These are phyloP conservation scores for Sterrhoptilus dennistouni DNA, from an alignment of 2,113 vertebrate species.

Conservation along the genomic window DNA sequence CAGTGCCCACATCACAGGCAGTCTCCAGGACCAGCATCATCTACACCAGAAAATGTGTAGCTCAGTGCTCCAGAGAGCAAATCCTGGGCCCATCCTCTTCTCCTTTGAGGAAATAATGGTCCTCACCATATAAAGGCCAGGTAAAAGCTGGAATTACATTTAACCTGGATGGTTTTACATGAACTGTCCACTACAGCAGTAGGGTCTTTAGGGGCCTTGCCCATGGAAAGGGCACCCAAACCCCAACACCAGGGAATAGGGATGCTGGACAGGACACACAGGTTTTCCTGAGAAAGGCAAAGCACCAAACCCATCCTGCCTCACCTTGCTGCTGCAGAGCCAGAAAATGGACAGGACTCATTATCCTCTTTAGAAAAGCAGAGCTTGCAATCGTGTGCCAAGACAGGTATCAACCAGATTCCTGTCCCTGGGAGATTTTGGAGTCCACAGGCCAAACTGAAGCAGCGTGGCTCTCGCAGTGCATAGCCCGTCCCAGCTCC, in stretches of 20 bases:
- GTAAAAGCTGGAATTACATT: background rate
- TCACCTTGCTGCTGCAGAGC: background rate
- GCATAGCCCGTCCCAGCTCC: background rate
- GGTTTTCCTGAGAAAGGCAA: background rate
- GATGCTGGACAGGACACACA: background rate
- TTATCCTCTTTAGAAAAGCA: constrained; percentile 1
- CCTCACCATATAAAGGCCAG: background rate
- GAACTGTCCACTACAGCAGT: background rate
- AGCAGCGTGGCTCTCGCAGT: background rate
- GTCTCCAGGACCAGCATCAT: background rate
- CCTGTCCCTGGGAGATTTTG: background rate
- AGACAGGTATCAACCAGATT: constrained; percentile 39
- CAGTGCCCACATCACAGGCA: background rate
- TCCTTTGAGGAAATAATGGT: background rate
- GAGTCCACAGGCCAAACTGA: background rate
- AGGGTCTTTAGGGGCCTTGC: background rate
- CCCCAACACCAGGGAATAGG: background rate
- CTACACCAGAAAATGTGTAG: fast-evolving
- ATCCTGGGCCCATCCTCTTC: background rate
- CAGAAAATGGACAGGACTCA: background rate
- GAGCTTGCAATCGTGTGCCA: background rate
- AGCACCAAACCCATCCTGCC: background rate
- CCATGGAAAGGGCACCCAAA: background rate
- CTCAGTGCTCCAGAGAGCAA: background rate
- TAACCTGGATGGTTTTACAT: background rate